Conservation (phyloP, 2,888 invertebrate species). For the Pecten maximus region DNA sequence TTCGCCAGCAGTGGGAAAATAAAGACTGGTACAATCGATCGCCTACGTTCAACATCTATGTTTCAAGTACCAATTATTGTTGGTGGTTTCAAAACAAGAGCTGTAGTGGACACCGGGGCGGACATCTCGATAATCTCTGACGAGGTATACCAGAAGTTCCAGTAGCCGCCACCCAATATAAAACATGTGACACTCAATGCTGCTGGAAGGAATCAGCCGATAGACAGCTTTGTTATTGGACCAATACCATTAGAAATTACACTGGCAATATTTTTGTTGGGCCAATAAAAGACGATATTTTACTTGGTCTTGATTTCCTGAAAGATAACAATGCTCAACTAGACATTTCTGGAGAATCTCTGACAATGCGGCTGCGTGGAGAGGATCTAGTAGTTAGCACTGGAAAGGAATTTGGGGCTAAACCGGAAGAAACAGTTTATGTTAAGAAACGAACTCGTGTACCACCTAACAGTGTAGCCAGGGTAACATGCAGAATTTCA, state of each 20-base stretch:
- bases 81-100: not conserved
- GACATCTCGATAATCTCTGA: constrained; percentile 24
- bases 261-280: not conserved
- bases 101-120: constrained; percentile 33
- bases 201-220: constrained; percentile 7
- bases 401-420: not conserved
- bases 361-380: constrained; percentile 43
- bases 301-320: constrained; percentile 26
- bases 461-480: constrained; percentile 48
- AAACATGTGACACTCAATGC: constrained; percentile 28
- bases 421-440: constrained; percentile 42
- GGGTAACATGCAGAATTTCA: constrained; percentile 40
- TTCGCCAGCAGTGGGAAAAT: too few species aligned
- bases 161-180: not conserved
- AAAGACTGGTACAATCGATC: not conserved
- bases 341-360: constrained; percentile 36
- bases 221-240: constrained; percentile 24
- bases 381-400: constrained; percentile 5
- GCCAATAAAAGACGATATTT: constrained; percentile 26
- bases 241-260: not conserved
- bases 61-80: not conserved
- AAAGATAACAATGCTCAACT: not conserved
- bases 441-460: constrained; percentile 41
- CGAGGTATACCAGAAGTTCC: not conserved
- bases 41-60: not conserved